Percentiles rank a stretch among this genome's conserved stretches.
Conservation (phyloP, 2,113 vertebrate species). For the Litocranius walleri region DNA sequence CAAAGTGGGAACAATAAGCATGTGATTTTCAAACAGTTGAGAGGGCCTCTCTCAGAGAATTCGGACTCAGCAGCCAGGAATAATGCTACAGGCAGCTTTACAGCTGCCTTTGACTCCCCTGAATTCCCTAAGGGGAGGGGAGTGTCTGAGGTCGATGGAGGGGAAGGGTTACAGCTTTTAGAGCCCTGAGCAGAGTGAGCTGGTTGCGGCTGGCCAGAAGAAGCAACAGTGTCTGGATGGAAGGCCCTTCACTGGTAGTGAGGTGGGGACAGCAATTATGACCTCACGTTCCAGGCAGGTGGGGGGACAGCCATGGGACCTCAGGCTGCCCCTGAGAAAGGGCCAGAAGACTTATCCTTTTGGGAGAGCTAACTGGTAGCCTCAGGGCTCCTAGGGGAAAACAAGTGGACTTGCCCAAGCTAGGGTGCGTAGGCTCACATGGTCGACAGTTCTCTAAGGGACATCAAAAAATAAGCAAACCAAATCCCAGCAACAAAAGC, state of each 20-base stretch:
- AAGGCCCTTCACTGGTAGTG: neutral
- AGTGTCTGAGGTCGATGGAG: neutral
- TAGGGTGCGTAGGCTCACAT: fast-evolving
- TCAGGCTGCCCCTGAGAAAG: neutral
- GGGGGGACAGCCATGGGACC: neutral
- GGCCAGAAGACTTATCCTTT: neutral
- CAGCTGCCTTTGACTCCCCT: neutral
- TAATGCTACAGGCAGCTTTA: neutral
- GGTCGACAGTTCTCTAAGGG: neutral
- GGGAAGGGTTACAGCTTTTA: neutral
- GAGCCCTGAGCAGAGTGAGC: neutral
- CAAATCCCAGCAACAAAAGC: neutral
- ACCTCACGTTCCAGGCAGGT: neutral
- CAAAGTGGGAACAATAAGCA: fast-evolving
- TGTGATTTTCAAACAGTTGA: neutral
- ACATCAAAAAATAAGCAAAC: neutral
- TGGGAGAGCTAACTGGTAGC: neutral
- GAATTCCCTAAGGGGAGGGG: fast-evolving
- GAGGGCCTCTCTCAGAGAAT: neutral
- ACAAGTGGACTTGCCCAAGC: neutral
- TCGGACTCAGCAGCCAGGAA: too few relatives aligned
- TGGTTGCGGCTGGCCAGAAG: neutral
- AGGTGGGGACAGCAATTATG: neutral
- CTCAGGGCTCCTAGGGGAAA: neutral
- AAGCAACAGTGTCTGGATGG: neutral